Base-by-base conservation (phyloP, 2,888 invertebrate species). In the Drosophila mimica region DNA sequence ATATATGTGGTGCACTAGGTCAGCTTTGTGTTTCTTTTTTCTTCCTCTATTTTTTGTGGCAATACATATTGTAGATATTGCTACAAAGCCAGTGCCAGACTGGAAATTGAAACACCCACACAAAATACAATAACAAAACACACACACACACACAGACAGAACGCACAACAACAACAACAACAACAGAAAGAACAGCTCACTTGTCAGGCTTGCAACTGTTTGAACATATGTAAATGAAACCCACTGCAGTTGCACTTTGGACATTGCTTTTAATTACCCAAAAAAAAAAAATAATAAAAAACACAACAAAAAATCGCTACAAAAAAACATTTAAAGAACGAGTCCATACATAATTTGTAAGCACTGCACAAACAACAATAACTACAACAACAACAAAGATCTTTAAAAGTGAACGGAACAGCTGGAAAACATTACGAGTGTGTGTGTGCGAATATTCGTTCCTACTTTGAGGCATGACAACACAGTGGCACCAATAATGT, bases 241-340 rank as follows among this genome's bases (percentile, higher is more conserved):
- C 80, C 76, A 84, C 89, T 77, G 80, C 80, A 81, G 40, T 82
- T 89, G 85, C 89, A 89, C 89, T 85, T 85, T 89, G 85, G 67
- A 85, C 85, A 74, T 76, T 68, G 89, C 85, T 82, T 85, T 89
- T 85, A 85, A 85, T 85, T 85, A 89, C 71, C 82, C 66, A 53
- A 88, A 56, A 57, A 34, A 54, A 43, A 33, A 20, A 58, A n/a
- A 36, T 43, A 33, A 20, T 51, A 38, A 43, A 54, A 48, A 58
- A 28, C 33, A 1, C 38, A 57, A 49, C 15, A 58, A 67, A 53
- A 48, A 3, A 62, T 1, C 1, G 25, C 34, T 6, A 54, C 34
- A 25, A 75, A 79, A 79, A 40, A 70, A 40, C 40, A 61, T 57
- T 60, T 38, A 63, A 77, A 71, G 67, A 78, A 87, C 89, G 65